Evolutionary conservation across 2,888 invertebrate genomes (phyloP), one percentile per base, ranked within the genome.

Genomic region (Spodoptera exigua): DNA sequence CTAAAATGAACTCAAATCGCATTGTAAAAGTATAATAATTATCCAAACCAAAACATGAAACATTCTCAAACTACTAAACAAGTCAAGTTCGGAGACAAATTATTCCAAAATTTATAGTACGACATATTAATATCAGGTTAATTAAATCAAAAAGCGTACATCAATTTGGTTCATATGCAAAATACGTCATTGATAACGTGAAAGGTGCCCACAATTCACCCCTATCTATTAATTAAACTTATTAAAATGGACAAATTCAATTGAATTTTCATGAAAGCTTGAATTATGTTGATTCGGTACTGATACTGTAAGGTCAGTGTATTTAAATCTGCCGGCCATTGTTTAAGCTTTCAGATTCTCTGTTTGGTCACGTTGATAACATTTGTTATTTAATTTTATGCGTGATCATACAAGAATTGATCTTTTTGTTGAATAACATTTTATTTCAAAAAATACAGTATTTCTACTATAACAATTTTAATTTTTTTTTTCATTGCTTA

Each of bases 211-310:
- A 61, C 66, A 61, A 51, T 60, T 67, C 46, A 74, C 55, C 55
- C 55, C 60, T 71, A 74, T 74, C 74, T 74, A 74, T 74, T 74
- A 74, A 74, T 74, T 68, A 59, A 63, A 67, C 61, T 63, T 63
- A 71, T 71, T 68, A 63, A 71, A 70, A 68, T 68, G 53, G 63
- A 71, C 68, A 63, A 59, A 71, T 70, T 70, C 40, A 59, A 72
- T 64, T 59, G 59, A 55, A 66, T 46, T 63, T 63, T 60, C 72
- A 68, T 71, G 59, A 51, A 54, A 56, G 49, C 43, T 46, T 68
- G 70, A 72, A 71, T 72, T 64, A 71, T 64, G 73, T 58, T 61
- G 64, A 72, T 72, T 69, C 55, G 37, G 43, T 32, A 58, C 69
- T 61, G 64, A 71, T 71, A 60, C 52, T 52, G 60, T 58, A 69